Evolutionary conservation across 2,797 vertebrate genomes (phyloP).

Genomic region (Lateolabrax maculatus): DNA sequence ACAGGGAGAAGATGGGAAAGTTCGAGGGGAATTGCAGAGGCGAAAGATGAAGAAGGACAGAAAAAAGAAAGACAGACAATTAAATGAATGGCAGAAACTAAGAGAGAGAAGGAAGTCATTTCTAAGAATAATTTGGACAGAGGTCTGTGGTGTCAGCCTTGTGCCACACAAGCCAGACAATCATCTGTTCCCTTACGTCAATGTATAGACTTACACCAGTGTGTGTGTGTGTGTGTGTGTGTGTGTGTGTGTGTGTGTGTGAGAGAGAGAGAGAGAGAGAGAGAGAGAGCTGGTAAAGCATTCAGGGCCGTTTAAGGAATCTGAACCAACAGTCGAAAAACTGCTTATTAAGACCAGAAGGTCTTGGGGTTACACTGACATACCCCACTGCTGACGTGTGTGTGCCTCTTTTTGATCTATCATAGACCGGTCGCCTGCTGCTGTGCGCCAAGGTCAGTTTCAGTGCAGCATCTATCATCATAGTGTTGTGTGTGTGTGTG

Average conservation of each 20-base stretch:
- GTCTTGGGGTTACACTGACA: conserved; percentile 60
- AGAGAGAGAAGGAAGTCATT: conserved; percentile 37
- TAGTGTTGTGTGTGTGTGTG: conserved; percentile 5
- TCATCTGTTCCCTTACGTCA: conserved; percentile 64
- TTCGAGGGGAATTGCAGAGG: conserved; percentile 2
- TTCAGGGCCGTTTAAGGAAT: conserved; percentile 52
- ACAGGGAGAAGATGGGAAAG: conserved; percentile 31
- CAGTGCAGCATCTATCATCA: conserved; percentile 70
- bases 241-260: conserved; percentile 14
- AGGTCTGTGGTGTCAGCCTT: conserved; percentile 58
- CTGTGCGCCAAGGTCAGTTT: conserved; percentile 71
- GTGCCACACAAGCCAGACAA: conserved; percentile 42
- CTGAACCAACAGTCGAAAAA: conserved; percentile 59
- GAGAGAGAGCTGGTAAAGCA: conserved; percentile 34
- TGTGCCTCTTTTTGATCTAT: conserved; percentile 63
- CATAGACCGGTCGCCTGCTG: conserved; percentile 53
- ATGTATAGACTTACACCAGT: conserved; percentile 23
- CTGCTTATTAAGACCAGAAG: conserved; percentile 69
- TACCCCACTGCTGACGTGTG: conserved; percentile 52
- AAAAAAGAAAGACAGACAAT: background rate
- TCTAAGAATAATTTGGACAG: conserved; percentile 56
- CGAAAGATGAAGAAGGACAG: conserved; percentile 1
- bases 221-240: conserved; percentile 13
- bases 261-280: background rate
- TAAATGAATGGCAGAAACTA: conserved; percentile 31